These are phyloP conservation scores for Metaphire vulgaris DNA, from an alignment of 1,140 invertebrate genomes.

Conservation along the genomic window DNA sequence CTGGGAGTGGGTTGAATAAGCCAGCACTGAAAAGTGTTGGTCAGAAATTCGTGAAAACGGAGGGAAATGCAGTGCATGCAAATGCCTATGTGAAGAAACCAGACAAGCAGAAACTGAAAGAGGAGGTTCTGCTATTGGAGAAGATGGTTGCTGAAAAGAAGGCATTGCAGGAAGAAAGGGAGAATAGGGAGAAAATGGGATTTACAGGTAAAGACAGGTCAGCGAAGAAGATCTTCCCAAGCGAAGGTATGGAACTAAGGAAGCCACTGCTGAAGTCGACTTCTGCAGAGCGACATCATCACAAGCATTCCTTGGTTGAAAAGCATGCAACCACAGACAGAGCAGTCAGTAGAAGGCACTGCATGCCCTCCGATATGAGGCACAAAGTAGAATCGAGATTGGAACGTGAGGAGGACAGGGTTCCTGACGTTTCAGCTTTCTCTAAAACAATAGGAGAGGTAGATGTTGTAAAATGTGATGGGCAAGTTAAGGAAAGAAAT, in stretches of 20 bases:
- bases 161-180: neutral
- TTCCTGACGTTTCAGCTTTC: too few species aligned
- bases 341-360: neutral
- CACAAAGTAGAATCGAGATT: neutral
- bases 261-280: too few species aligned
- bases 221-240: too few species aligned
- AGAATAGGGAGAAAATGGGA: neutral
- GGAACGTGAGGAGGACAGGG: too few species aligned
- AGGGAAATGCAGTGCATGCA: neutral
- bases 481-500: too few species aligned
- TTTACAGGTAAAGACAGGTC: too few species aligned
- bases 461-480: too few species aligned
- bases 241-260: too few species aligned
- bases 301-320: neutral
- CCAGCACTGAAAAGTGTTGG: neutral
- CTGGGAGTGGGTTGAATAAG: neutral
- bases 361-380: neutral
- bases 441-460: too few species aligned
- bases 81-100: neutral
- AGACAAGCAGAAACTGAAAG: neutral
- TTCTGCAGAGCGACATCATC: neutral
- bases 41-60: neutral
- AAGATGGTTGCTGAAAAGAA: neutral
- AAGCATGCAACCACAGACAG: neutral
- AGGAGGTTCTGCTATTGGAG: neutral